These are phyloP conservation scores for Idaea aversata DNA, from an alignment of 2,888 invertebrate genomes.

Conservation along the genomic window DNA sequence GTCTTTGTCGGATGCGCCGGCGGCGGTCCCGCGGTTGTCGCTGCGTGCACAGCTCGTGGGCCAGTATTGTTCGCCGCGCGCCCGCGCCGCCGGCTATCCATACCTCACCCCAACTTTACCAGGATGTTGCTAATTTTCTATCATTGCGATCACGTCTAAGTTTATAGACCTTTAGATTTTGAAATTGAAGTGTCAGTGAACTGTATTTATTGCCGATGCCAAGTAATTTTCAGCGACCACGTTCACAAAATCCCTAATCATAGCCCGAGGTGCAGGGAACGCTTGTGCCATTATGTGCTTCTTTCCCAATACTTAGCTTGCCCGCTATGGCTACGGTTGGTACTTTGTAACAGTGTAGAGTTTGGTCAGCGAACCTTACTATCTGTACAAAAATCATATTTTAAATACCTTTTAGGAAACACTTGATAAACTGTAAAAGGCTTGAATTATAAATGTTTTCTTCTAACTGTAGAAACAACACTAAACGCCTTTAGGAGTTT, in stretches of 20 bases:
- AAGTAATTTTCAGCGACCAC: conserved; percentile 39
- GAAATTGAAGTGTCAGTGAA: conserved; percentile 75
- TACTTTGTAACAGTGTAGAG: conserved; percentile 2
- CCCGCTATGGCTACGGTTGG: not conserved
- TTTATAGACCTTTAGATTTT: conserved; percentile 72
- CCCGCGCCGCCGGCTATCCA: conserved; percentile 68
- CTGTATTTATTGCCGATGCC: conserved; percentile 64
- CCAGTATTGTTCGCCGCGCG: conserved; percentile 60
- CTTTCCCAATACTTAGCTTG: conserved; percentile 16
- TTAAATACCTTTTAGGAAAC: not conserved
- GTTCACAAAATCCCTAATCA: conserved; percentile 57
- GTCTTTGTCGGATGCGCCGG: conserved; percentile 50
- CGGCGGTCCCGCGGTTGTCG: conserved; percentile 52
- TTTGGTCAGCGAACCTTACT: not conserved
- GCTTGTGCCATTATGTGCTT: conserved; percentile 20
- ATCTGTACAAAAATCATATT: not conserved
- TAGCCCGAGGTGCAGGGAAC: conserved; percentile 41
- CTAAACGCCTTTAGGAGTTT: conserved; percentile 68
- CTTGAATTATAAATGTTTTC: conserved; percentile 3
- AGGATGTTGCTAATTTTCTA: conserved; percentile 79
- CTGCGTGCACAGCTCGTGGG: conserved; percentile 52
- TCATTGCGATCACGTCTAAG: conserved; percentile 71
- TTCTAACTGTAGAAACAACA: conserved; percentile 22
- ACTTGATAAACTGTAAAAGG: not conserved
- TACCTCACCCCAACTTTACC: conserved; percentile 74